phyloP scores from a whole-genome alignment of 2,113 vertebrate genomes.

The Dermatemys mawii region DNA sequence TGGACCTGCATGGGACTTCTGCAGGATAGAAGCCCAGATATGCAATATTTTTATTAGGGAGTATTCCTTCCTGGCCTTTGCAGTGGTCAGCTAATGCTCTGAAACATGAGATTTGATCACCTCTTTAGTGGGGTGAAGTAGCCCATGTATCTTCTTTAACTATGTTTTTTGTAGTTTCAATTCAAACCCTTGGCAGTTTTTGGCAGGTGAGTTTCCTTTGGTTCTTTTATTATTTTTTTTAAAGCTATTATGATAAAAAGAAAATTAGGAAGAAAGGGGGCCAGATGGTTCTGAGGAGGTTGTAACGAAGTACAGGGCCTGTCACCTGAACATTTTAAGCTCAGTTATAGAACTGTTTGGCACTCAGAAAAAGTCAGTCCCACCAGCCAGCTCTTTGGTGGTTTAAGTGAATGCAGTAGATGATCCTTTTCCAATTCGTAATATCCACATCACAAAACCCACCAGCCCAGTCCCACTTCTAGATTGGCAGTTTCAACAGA shows the following conservation, averaged over 20 bases:
- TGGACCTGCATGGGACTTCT: not conserved
- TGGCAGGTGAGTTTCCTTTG: not conserved
- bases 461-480: not conserved
- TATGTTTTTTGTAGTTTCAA: not conserved
- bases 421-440: rapidly evolving
- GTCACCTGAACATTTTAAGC: not conserved
- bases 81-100: not conserved
- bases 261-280: not conserved
- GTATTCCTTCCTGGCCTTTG: not conserved
- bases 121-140: not conserved
- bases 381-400: not conserved
- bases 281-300: not conserved
- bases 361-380: not conserved
- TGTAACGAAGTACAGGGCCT: not conserved
- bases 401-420: not conserved
- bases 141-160: not conserved
- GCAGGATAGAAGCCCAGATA: not conserved
- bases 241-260: not conserved
- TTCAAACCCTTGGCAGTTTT: not conserved
- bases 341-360: not conserved
- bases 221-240: not conserved
- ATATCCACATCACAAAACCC: not conserved
- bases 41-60: not conserved
- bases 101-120: not conserved
- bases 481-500: not conserved